A percentile compares a stretch with the other conserved stretches of the same genome.
Evolutionary conservation across 2,888 invertebrate genomes (phyloP).

Genomic region (Acanthosepion lycidas): DNA sequence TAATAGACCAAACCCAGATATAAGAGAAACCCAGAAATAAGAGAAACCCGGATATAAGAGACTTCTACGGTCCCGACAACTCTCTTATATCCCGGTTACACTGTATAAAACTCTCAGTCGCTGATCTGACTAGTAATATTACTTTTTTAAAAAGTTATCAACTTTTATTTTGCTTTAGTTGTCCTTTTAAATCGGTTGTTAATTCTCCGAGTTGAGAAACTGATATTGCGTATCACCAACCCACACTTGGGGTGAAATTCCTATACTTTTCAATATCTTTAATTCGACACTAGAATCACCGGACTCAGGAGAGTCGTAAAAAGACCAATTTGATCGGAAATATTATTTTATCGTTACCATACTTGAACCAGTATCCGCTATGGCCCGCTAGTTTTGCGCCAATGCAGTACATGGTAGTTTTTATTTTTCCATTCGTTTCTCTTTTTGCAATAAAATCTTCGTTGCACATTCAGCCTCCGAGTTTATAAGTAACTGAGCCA

Average conservation of each 20-base stretch:
- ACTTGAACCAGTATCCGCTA: not conserved
- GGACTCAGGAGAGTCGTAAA: not conserved
- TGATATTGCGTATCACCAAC: not conserved
- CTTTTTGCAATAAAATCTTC: constrained; percentile 23
- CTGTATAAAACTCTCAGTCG: too few relatives aligned
- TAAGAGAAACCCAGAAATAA: too few relatives aligned
- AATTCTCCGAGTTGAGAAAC: not conserved
- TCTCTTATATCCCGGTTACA: too few relatives aligned
- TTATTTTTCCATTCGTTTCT: not conserved
- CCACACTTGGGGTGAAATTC: not conserved
- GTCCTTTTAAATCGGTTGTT: not conserved
- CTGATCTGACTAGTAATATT: too few relatives aligned
- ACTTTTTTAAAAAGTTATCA: too few relatives aligned
- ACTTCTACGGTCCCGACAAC: too few relatives aligned
- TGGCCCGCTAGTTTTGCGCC: not conserved
- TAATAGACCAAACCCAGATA: too few relatives aligned
- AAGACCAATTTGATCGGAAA: not conserved
- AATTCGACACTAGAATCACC: not conserved
- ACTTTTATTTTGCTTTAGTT: too few relatives aligned
- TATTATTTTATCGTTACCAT: not conserved
- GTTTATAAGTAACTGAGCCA: not conserved
- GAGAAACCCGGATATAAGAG: too few relatives aligned
- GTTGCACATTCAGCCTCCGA: not conserved
- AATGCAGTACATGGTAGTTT: not conserved
- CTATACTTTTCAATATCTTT: not conserved